Base-by-base conservation (phyloP, 2,113 vertebrate genomes). In the Naja naja region DNA sequence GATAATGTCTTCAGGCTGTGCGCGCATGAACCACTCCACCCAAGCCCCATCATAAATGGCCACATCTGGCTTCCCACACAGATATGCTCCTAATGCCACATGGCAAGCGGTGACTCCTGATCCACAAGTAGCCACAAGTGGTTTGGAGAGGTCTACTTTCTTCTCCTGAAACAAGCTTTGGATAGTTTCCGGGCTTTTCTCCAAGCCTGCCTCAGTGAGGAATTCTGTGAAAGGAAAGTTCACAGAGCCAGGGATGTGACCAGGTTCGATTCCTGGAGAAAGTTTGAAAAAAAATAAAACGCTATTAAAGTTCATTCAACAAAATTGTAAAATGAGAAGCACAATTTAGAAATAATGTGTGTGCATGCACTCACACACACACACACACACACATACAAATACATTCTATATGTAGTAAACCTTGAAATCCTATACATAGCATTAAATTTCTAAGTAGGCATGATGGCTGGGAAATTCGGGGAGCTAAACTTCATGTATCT, bases 101-200 rank as follows among this genome's bases (percentile, higher is more conserved):
- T 99, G 99, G 96, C 99, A 99, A 30, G 99, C 98, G 0, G 99
- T 99, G 95, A 99, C 98, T 0, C 99, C 99, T 0, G 99, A 99
- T 53, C 99, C 99, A n/a, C 99, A 99, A 0, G 98, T 97, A 81
- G 97, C 97, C 96, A 99, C 99, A 47, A 99, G 85, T 0, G 98
- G 98, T 91, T 95, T 96, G 27, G 97, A 95, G 90, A 99, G 97
- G 95, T 99, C 98, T 94, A 98, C 97, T 49, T 97, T 97, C 96
- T 98, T 98, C 91, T 98, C 97, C 88, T 91, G 95, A 97, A 99
- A 99, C 74, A 99, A 90, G 55, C 34, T 91, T 9, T 64, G 94
- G 95, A 99, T 98, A 90, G 96, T 97, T 54, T 98, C 98, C 0
- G 97, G 95, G 4, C 95, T 98, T 96, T 98, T 98, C 95, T 98